These are phyloP conservation scores for Eristalis pertinax DNA, from an alignment of 2,888 invertebrate genomes.

Conservation along the genomic window DNA sequence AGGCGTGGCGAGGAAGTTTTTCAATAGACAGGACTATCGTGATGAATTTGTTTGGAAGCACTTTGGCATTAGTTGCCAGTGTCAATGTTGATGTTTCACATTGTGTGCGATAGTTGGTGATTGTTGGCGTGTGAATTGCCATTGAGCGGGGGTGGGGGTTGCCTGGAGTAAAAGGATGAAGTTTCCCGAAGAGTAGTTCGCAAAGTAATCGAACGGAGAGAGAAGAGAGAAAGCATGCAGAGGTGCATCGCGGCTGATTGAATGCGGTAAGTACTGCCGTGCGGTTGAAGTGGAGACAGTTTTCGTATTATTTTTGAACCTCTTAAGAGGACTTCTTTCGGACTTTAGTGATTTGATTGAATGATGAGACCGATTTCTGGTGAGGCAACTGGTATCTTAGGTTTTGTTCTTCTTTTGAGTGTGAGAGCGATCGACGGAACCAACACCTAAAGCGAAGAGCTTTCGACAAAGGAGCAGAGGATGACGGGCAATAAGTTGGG, in stretches of 20 bases:
- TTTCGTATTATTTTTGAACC: too few species aligned
- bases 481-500: too few species aligned
- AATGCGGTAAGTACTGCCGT: not conserved
- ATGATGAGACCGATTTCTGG: too few species aligned
- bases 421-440: too few species aligned
- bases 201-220: not conserved
- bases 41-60: slow-evolving; percentile 56
- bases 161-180: not conserved
- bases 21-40: slow-evolving; percentile 28
- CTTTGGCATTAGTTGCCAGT: slow-evolving; percentile 59
- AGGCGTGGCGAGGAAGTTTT: slow-evolving; percentile 38
- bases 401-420: too few species aligned
- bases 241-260: not conserved
- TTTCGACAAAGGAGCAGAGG: too few species aligned
- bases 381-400: too few species aligned
- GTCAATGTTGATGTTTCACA: slow-evolving; percentile 65
- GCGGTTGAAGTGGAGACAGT: not conserved
- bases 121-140: slow-evolving; percentile 3
- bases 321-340: not conserved
- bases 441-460: too few species aligned
- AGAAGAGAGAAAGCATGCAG: not conserved
- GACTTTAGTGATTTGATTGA: not conserved
- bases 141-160: not conserved
- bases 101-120: slow-evolving; percentile 18
- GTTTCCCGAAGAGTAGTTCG: not conserved